These are phyloP conservation scores for Polypedilum pembai DNA, from an alignment of 1,140 invertebrate species.

Conservation along the genomic window DNA sequence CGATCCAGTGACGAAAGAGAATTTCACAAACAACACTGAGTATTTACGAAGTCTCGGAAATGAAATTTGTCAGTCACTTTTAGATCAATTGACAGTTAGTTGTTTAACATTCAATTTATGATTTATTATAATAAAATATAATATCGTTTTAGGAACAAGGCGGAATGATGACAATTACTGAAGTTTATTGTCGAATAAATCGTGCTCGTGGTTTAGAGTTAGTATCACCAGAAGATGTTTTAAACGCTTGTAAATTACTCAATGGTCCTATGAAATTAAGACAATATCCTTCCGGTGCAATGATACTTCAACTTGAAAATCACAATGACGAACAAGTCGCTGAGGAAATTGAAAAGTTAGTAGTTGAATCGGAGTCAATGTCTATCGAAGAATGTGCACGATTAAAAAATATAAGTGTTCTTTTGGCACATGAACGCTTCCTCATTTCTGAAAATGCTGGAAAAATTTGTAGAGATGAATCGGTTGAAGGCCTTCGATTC, in stretches of 20 bases:
- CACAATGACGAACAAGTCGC: conserved; percentile 72
- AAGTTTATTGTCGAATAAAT: conserved; percentile 95
- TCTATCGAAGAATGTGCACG: conserved; percentile 82
- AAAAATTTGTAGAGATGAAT: conserved; percentile 85
- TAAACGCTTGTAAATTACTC: conserved; percentile 78
- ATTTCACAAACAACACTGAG: conserved; percentile 75
- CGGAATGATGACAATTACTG: conserved; percentile 93
- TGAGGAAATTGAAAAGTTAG: conserved; percentile 61
- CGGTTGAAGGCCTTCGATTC: conserved; percentile 85
- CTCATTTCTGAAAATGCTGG: conserved; percentile 75
- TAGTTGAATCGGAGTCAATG: conserved; percentile 63
- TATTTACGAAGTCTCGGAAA: conserved; percentile 83
- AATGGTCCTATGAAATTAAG: conserved; percentile 68
- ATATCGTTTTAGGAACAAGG: conserved; percentile 60
- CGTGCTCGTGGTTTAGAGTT: conserved; percentile 79
- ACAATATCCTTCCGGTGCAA: conserved; percentile 83
- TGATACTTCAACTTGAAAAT: conserved; percentile 73
- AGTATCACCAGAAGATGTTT: conserved; percentile 87
- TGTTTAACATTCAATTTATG: conserved; percentile 25
- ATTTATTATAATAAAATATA: not conserved
- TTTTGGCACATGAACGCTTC: conserved; percentile 80
- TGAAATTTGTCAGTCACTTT: conserved; percentile 75
- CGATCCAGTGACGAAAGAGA: conserved; percentile 90
- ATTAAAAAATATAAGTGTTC: conserved; percentile 71
- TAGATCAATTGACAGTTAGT: conserved; percentile 68